phyloP scores from a whole-genome alignment of 2,113 vertebrate species.

The Dasyurus viverrinus region DNA sequence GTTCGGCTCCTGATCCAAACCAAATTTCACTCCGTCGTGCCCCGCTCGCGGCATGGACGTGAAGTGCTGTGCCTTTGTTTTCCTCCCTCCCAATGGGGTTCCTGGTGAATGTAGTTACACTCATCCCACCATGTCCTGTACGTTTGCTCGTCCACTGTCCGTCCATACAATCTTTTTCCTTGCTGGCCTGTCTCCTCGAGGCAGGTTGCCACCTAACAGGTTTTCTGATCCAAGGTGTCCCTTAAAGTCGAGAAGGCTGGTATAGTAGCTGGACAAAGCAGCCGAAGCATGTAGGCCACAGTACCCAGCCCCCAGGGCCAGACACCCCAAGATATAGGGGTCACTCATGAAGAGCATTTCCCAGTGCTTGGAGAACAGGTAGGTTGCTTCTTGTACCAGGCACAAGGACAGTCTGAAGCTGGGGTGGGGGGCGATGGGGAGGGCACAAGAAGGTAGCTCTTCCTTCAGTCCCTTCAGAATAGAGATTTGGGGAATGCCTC shows the following conservation, averaged over 20 bases:
- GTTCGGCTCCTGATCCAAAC: constrained; percentile 1
- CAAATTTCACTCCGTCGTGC: constrained; percentile 36
- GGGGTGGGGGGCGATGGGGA: constrained; percentile 21
- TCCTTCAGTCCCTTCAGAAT: not conserved
- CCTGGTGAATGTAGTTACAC: constrained; percentile 80
- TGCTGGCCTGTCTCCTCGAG: constrained; percentile 63
- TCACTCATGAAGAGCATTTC: constrained; percentile 66
- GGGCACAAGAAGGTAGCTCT: constrained; percentile 16
- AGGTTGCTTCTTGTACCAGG: constrained; percentile 68
- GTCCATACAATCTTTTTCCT: constrained; percentile 69
- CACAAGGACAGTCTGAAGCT: constrained; percentile 37
- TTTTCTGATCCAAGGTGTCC: constrained; percentile 74
- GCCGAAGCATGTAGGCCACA: constrained; percentile 52
- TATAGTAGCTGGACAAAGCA: constrained; percentile 20
- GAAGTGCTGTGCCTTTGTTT: not conserved
- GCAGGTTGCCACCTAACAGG: constrained; percentile 67
- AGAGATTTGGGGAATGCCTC: not conserved
- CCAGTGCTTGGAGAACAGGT: constrained; percentile 76
- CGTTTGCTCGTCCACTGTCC: constrained; percentile 73
- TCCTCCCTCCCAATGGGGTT: constrained; percentile 16
- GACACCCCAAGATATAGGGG: constrained; percentile 62
- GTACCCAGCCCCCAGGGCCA: constrained; percentile 60
- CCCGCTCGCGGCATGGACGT: not conserved
- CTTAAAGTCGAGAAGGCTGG: not conserved
- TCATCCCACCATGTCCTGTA: constrained; percentile 76